Percentiles rank a stretch among this genome's conserved stretches.
Evolutionary conservation across 2,113 vertebrate species (phyloP).

Genomic region (Acanthochromis polyacanthus): DNA sequence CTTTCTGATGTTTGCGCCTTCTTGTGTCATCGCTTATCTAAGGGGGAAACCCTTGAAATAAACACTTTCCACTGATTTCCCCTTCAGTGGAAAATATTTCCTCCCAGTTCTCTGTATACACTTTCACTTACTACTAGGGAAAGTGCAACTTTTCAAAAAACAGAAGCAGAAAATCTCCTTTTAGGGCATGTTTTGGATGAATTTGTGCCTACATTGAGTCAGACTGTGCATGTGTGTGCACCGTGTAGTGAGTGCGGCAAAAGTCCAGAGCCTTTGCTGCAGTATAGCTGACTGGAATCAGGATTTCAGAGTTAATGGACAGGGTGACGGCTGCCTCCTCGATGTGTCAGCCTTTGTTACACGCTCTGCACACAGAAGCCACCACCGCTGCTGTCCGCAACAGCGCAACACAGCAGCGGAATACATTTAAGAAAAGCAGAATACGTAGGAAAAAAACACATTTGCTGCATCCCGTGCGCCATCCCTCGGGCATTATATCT

Average conservation of each 20-base stretch:
- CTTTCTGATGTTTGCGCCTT: slow-evolving; percentile 55
- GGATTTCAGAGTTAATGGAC: slow-evolving; percentile 78
- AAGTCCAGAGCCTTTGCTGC: slow-evolving; percentile 42
- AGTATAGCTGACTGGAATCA: slow-evolving; percentile 63
- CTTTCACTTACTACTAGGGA: slow-evolving; percentile 48
- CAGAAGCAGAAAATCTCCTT: slow-evolving; percentile 53
- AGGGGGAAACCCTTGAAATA: slow-evolving; percentile 59
- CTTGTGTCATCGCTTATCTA: slow-evolving; percentile 65
- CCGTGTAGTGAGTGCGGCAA: not conserved
- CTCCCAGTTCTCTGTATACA: slow-evolving; percentile 33
- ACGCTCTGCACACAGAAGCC: slow-evolving; percentile 69
- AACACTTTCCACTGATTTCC: slow-evolving; percentile 60
- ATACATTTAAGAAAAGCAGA: slow-evolving; percentile 27
- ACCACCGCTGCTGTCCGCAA: slow-evolving; percentile 9
- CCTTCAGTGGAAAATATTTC: slow-evolving; percentile 44
- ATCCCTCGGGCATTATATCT: not conserved
- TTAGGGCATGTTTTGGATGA: slow-evolving; percentile 50
- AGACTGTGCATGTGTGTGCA: slow-evolving; percentile 12
- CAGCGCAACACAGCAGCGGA: slow-evolving; percentile 18
- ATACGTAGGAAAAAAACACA: not conserved
- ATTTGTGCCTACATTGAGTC: slow-evolving; percentile 39
- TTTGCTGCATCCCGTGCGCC: not conserved
- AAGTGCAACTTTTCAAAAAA: slow-evolving; percentile 48
- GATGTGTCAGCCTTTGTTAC: slow-evolving; percentile 76
- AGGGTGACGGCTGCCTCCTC: slow-evolving; percentile 69